A percentile compares a stretch with the other conserved stretches of the same genome.
These are phyloP conservation scores for Neodiprion fabricii DNA, from an alignment of 1,140 invertebrate genomes.

Conservation along the genomic window DNA sequence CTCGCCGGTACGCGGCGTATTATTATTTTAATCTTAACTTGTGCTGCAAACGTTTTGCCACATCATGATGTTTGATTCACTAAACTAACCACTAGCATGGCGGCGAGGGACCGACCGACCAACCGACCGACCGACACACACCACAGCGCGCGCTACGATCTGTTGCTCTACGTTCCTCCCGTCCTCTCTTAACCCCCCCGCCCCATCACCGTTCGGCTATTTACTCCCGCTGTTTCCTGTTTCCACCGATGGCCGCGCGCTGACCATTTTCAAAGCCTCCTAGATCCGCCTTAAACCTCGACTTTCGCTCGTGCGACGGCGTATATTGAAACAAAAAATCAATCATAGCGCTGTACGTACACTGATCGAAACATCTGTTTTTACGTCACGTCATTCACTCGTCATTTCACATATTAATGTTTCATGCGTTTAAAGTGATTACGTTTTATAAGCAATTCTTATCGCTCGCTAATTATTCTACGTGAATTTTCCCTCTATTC, in stretches of 20 bases:
- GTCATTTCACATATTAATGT: too few species aligned
- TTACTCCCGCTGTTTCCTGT: constrained; percentile 13
- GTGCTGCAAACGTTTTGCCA: constrained; percentile 58
- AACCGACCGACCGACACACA: constrained; percentile 51
- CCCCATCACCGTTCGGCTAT: constrained; percentile 14
- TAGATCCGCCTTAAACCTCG: neutral
- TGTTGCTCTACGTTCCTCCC: constrained; percentile 32
- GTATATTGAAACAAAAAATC: too few species aligned
- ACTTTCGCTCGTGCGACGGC: neutral
- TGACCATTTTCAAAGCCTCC: constrained; percentile 11
- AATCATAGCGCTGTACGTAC: too few species aligned
- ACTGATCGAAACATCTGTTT: too few species aligned
- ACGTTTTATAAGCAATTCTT: too few species aligned
- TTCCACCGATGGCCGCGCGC: constrained; percentile 9
- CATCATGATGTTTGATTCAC: constrained; percentile 62
- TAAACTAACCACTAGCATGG: constrained; percentile 64
- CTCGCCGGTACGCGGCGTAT: constrained; percentile 49
- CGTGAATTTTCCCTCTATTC: too few species aligned
- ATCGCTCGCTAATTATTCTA: too few species aligned
- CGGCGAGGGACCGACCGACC: constrained; percentile 42
- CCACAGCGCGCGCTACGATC: constrained; percentile 39
- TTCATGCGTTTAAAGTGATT: too few species aligned
- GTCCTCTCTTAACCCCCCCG: constrained; percentile 5
- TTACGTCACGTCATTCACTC: too few species aligned
- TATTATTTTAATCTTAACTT: constrained; percentile 36